Evolutionary conservation across 2,113 vertebrate genomes (phyloP).

Genomic region (Nyctereutes procyonoides): DNA sequence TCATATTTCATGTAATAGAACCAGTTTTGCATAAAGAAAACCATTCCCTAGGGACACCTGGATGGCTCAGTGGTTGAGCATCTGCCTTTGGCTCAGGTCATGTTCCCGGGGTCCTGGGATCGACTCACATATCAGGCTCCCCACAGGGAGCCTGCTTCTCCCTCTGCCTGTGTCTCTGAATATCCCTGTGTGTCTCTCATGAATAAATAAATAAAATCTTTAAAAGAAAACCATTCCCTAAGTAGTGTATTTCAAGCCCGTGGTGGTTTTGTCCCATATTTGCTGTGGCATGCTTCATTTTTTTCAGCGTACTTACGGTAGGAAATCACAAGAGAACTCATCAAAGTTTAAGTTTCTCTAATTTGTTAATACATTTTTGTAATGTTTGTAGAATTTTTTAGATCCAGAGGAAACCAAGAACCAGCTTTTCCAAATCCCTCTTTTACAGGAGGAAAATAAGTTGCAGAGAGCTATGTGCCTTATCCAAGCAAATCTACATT

Average conservation of each 20-base stretch:
- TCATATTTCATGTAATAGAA: neutral
- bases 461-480: accelerated
- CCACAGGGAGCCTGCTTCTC: too few species aligned
- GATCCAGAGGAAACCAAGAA: neutral
- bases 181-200: too few species aligned
- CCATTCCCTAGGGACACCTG: neutral
- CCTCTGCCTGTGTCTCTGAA: too few species aligned
- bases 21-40: neutral
- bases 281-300: accelerated
- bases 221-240: neutral
- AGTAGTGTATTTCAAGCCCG: accelerated
- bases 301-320: neutral
- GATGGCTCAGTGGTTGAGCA: too few species aligned
- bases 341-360: neutral
- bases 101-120: too few species aligned
- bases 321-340: neutral
- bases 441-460: neutral
- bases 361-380: neutral
- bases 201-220: too few species aligned
- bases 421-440: neutral
- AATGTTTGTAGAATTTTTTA: neutral
- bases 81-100: too few species aligned
- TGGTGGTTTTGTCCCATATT: neutral
- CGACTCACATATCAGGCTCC: too few species aligned
- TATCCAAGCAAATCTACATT: too few species aligned